Evolutionary conservation across 1,140 invertebrate genomes (phyloP), one percentile per base, ranked within the genome.

Genomic region (Drosophila malerkotliana): DNA sequence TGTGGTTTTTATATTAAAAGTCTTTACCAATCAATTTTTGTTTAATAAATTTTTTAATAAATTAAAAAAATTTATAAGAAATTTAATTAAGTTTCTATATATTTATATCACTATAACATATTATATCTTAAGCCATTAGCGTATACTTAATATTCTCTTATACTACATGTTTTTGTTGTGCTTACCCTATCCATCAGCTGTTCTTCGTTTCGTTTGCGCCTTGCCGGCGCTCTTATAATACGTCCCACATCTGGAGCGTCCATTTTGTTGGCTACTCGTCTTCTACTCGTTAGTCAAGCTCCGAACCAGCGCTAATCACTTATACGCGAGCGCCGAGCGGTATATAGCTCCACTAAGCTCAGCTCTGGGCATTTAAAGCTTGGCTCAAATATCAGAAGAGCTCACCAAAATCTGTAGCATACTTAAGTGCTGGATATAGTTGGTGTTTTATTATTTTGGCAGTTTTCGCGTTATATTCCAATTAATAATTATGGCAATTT

Each of bases 161-260:
- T 47, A 47, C 44, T 4, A 9, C 5, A 2, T 9, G 6, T 21
- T 8, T 18, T 8, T 45, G 21, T 45, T 45, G 2, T 21, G 15
- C 88, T 91, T 44, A 91, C 90, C 79, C 90, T 82, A 53, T 91
- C 89, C 72, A 78, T 79, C 12, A 91, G 67, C 41, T 91, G 90
- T 21, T 91, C 90, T 67, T 91, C 90, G 48, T 91, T 91, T 2
- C 90, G 85, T 62, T 88, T 90, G 54, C 90, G 90, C 15, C 90
- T 73, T 41, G 72, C 75, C 37, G 90, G 90, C 53, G 90, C 90
- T 53, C 90, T 84, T 67, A 91, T 74, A 79, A 91, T 91, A 24
- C 84, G 84, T 56, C 72, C 75, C 45, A 71, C 75, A 75, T 91
- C 90, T 79, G 73, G 76, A 56, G 73, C 73, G 66, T 91, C 90